Evolutionary conservation across 2,888 invertebrate genomes (phyloP), one percentile per base, ranked within the genome.

Genomic region (Graphium colonna): DNA sequence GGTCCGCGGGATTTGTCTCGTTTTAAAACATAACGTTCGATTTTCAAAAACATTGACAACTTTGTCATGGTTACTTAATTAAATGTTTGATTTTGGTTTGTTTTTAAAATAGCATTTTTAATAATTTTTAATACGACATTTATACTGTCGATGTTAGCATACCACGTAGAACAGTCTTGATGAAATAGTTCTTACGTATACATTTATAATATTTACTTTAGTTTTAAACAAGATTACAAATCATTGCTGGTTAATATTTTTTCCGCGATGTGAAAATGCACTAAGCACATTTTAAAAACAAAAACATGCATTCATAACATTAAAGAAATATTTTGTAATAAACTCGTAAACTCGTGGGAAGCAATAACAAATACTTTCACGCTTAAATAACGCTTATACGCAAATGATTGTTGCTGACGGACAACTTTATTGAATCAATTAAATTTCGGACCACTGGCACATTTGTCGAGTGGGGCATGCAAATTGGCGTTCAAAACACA

Each of bases 1-100:
- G 31, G 15, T 50, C 44, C 50, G 38, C 43, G 38, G 39, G 38
- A 53, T 51, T 51, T 45, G 16, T 18, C 18, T 18, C 40, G 39
- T 15, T 13, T 0, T 1, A 3, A 13, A 28, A 43, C 15, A 13
- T 3, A 7, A 26, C 21, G 42, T 9, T 9, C 41, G 17, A 1
- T 28, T 12, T 1, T 43, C 13, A 13, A 26, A 13, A n/a, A n/a
- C 63, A 40, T 41, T 48, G 12, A 26, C 38, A 15, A 31, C n/a
- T n/a, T n/a, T n/a, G n/a, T n/a, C n/a, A n/a, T n/a, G n/a, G 8
- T 2, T n/a, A 10, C 9, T 12, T 41, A 18, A n/a, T 5, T 18
- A 18, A 39, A 39, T 13, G 13, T 12, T 41, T 10, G 3, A 15
- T 41, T n/a, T 21, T 21, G 21, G 21, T 21, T 21, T 5, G 21